Conservation (phyloP, 2,797 vertebrate genomes). For the Gadopsis bispinosus region DNA sequence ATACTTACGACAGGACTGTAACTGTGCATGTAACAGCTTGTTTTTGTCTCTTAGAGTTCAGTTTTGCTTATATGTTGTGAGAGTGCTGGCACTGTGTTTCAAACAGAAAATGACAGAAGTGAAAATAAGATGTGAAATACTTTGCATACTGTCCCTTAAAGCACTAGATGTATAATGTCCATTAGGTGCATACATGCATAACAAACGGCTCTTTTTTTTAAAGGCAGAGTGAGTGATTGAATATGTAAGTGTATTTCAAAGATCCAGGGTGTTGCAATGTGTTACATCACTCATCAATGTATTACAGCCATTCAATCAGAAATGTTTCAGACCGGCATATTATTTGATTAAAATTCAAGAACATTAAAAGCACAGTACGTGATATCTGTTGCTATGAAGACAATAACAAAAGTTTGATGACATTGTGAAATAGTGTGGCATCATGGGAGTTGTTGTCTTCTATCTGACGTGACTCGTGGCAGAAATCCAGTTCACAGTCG, state of each 20-base stretch:
- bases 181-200: conserved; percentile 8
- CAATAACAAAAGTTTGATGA: too few species aligned
- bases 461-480: too few species aligned
- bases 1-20: conserved; percentile 9
- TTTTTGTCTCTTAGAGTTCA: background rate
- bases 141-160: conserved; percentile 15
- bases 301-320: conserved; percentile 5
- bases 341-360: conserved; percentile 17
- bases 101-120: background rate
- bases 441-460: too few species aligned
- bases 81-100: too few species aligned
- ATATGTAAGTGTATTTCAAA: conserved; percentile 29
- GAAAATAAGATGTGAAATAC: background rate
- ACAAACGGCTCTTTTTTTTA: background rate
- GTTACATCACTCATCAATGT: conserved; percentile 36
- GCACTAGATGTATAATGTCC: background rate
- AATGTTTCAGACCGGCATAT: conserved; percentile 18
- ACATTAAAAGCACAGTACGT: too few species aligned
- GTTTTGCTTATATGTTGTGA: too few species aligned
- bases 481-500: too few species aligned
- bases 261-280: background rate
- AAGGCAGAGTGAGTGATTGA: conserved; percentile 2
- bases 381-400: too few species aligned
- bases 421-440: too few species aligned
- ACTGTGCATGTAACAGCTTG: conserved; percentile 5